These are phyloP conservation scores for Parazoanthus swiftii DNA, from an alignment of 92 coral and sea anemone genomes.

Conservation along the genomic window DNA sequence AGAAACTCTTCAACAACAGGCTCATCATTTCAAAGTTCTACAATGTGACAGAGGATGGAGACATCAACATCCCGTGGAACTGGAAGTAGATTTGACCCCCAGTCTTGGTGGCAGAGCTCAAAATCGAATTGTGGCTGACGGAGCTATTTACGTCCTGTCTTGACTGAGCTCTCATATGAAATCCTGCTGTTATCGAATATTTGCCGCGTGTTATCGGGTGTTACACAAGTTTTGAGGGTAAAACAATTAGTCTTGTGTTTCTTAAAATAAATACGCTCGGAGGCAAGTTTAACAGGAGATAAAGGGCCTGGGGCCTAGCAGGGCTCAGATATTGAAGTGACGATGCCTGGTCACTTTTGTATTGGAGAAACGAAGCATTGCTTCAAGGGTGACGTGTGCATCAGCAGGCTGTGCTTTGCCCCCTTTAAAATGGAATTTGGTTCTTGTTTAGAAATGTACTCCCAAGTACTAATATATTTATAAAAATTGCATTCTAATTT, in stretches of 20 bases:
- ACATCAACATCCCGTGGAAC: constrained; percentile 84
- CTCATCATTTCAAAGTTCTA: constrained; percentile 72
- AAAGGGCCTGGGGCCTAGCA: not conserved
- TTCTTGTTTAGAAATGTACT: not conserved
- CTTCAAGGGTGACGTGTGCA: not conserved
- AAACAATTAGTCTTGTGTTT: constrained; percentile 9
- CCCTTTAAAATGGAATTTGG: not conserved
- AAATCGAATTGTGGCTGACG: not conserved
- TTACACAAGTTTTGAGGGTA: not conserved
- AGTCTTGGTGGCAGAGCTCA: not conserved
- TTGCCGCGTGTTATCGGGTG: not conserved
- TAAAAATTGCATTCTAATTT: not conserved
- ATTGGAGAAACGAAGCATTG: not conserved
- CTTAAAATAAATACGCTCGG: not conserved
- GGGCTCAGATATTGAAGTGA: not conserved
- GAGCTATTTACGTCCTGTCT: not conserved
- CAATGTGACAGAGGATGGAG: constrained; percentile 79
- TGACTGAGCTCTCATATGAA: not conserved
- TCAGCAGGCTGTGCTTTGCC: not conserved
- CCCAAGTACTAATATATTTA: not conserved
- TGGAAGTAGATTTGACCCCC: constrained; percentile 55
- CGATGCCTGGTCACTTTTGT: not conserved
- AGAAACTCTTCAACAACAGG: constrained; percentile 49
- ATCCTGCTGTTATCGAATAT: not conserved
- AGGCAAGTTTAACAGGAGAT: not conserved